Conservation (phyloP, 1,140 invertebrate genomes). For the Ips typographus region DNA sequence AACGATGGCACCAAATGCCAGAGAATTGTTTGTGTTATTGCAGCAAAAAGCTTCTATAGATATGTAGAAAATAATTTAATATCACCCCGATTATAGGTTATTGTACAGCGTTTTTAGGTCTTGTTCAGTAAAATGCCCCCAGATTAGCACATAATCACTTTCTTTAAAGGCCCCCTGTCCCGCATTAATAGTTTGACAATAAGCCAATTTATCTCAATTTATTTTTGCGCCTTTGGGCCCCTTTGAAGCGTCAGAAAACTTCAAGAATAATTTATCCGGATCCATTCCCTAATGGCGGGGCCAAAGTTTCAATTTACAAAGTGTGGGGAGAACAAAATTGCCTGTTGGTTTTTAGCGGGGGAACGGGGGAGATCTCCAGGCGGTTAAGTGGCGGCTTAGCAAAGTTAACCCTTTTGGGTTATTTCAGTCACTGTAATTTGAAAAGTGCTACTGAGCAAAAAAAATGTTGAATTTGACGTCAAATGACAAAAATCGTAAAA, state of each 20-base stretch:
- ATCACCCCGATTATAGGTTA: too few species aligned
- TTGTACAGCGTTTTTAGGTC: too few species aligned
- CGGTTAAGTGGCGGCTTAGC: background rate
- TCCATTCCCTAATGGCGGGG: background rate
- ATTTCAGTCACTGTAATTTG: background rate
- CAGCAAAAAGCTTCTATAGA: too few species aligned
- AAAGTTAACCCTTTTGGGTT: constrained; percentile 5
- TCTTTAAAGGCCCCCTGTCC: too few species aligned
- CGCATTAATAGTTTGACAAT: too few species aligned
- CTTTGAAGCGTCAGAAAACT: background rate
- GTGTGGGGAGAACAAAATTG: constrained; percentile 8
- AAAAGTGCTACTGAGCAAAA: background rate
- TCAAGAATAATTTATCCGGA: constrained; percentile 8
- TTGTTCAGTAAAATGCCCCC: too few species aligned
- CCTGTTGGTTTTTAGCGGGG: constrained; percentile 7
- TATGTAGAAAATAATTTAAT: too few species aligned
- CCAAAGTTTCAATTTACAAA: constrained; percentile 18
- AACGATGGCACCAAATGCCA: too few species aligned
- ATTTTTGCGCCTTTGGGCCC: background rate
- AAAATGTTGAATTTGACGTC: too few species aligned
- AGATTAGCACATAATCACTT: too few species aligned
- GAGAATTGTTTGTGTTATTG: too few species aligned
- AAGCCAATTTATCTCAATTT: background rate
- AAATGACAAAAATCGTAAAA: too few species aligned
- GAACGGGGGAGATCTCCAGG: background rate